These are phyloP conservation scores for Odontamblyopus lacepedii DNA, from an alignment of 2,797 vertebrate species.

Conservation along the genomic window DNA sequence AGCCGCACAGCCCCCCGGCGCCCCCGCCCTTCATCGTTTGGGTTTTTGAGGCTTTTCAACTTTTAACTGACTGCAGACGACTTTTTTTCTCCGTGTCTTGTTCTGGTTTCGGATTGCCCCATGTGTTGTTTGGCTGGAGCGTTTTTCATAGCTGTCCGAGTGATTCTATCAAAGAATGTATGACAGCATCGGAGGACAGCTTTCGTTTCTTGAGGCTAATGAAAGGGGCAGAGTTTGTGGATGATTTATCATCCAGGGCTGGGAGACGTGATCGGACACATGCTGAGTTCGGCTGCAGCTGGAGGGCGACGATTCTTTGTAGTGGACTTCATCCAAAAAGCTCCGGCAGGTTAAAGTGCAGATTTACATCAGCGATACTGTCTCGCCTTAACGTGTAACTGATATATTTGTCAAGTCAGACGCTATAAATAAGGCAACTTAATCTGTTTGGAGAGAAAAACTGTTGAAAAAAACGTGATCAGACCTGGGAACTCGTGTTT, in stretches of 20 bases:
- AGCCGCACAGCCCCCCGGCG: slow-evolving; percentile 9
- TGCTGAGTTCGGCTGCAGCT: slow-evolving; percentile 17
- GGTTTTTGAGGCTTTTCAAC: slow-evolving; percentile 37
- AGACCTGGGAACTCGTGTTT: not conserved
- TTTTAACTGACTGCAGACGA: slow-evolving; percentile 17
- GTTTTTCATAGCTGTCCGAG: slow-evolving; percentile 35
- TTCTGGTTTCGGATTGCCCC: slow-evolving; percentile 30
- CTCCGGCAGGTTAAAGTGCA: slow-evolving; percentile 5
- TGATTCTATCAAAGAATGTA: slow-evolving; percentile 32
- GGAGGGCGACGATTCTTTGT: slow-evolving; percentile 3
- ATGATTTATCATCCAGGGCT: slow-evolving; percentile 30
- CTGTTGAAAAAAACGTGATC: not conserved
- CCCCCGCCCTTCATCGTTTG: slow-evolving; percentile 19
- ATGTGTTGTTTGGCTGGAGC: slow-evolving; percentile 39
- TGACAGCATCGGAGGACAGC: slow-evolving; percentile 19
- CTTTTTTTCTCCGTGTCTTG: not conserved
- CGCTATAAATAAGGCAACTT: not conserved
- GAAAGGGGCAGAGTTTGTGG: slow-evolving; percentile 6
- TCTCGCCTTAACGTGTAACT: not conserved
- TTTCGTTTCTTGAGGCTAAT: slow-evolving; percentile 26
- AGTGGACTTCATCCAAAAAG: slow-evolving; percentile 21
- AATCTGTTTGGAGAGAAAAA: not conserved
- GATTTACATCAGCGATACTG: not conserved
- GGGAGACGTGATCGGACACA: slow-evolving; percentile 18
- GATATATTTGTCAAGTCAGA: not conserved